Evolutionary conservation across 2,888 invertebrate species (phyloP).

Genomic region (Linyphia triangularis): DNA sequence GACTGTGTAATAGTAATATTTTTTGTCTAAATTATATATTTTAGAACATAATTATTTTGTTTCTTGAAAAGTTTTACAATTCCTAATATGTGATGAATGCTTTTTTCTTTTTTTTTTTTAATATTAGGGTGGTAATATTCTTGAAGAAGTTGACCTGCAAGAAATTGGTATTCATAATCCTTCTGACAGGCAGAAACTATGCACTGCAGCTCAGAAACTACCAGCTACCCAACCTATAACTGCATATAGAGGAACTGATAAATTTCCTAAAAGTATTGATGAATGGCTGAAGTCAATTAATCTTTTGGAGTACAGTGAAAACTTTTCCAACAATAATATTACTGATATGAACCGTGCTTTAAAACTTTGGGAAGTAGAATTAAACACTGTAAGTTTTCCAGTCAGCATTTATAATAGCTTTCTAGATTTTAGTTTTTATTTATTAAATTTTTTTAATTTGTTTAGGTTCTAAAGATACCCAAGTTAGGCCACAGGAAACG

Average conservation of each 20-base stretch:
- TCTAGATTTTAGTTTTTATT: background rate
- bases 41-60: background rate
- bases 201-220: conserved; percentile 85
- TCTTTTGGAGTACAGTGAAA: conserved; percentile 86
- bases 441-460: background rate
- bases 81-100: no score
- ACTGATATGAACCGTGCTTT: conserved; percentile 93
- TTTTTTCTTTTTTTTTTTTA: conserved; percentile 7
- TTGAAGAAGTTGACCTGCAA: conserved; percentile 90
- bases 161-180: conserved; percentile 88
- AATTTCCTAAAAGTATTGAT: conserved; percentile 79
- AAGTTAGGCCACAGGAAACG: conserved; percentile 94
- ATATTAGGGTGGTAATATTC: conserved; percentile 87
- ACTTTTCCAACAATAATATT: conserved; percentile 91
- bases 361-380: conserved; percentile 96
- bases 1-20: no score
- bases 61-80: no score
- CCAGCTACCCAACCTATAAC: conserved; percentile 80
- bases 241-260: conserved; percentile 43
- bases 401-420: background rate
- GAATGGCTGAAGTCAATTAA: conserved; percentile 82
- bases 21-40: no score
- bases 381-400: conserved; percentile 87
- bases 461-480: conserved; percentile 89
- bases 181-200: conserved; percentile 79